Evolutionary conservation across 2,113 vertebrate genomes (phyloP).

Genomic region (Heliornis fulica): DNA sequence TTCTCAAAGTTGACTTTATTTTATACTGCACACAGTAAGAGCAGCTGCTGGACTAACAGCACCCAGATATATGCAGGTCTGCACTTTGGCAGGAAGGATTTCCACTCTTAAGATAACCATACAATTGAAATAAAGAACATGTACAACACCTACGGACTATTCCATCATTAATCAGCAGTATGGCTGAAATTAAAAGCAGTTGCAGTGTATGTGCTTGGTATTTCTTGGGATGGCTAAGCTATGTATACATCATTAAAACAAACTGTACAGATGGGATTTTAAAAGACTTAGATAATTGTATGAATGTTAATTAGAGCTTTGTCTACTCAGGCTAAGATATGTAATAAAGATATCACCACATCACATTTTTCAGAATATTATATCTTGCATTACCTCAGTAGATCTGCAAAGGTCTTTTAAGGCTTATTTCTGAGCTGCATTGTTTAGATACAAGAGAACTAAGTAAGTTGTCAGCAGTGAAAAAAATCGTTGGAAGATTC

Average conservation of each 20-base stretch:
- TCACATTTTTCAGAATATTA: background rate
- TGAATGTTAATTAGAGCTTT: slow-evolving; percentile 54
- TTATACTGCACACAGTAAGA: background rate
- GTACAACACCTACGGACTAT: background rate
- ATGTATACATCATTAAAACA: slow-evolving; percentile 31
- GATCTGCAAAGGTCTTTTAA: background rate
- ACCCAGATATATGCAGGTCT: background rate
- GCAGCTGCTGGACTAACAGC: background rate
- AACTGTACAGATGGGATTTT: slow-evolving; percentile 45
- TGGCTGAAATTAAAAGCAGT: slow-evolving; percentile 6
- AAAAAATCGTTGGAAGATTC: background rate
- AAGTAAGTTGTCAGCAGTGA: background rate
- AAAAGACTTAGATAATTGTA: slow-evolving; percentile 48
- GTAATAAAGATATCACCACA: background rate
- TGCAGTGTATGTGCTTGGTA: background rate
- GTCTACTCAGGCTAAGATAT: background rate
- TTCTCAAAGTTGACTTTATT: background rate
- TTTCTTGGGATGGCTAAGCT: slow-evolving; percentile 5
- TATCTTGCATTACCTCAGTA: background rate
- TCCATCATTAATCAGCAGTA: background rate
- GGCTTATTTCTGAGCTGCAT: background rate
- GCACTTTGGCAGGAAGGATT: background rate
- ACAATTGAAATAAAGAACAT: background rate
- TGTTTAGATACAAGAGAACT: background rate
- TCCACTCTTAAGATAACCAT: background rate